Base-by-base conservation (phyloP, 2,113 vertebrate species). In the Platichthys flesus region DNA sequence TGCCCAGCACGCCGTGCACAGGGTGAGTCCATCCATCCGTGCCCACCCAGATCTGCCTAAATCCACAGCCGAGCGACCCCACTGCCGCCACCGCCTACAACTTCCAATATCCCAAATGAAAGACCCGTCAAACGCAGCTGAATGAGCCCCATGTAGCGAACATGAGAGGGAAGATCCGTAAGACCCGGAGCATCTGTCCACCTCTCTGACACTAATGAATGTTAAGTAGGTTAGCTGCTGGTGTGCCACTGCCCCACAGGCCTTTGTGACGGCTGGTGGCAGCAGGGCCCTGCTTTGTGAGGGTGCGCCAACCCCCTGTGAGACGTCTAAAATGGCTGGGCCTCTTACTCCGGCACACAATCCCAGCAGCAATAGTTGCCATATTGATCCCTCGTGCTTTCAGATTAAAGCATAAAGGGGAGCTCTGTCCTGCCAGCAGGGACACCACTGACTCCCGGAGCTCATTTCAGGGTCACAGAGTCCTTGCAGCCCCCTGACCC, bases 381-480 rank as follows among this genome's bases (percentile, higher is more conserved):
- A 96, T 97, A 98, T 97, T 97, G 97, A 94, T 97, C 94, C 93
- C 91, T 93, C 95, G 94, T 95, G 95, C 95, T 94, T 93, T 95
- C 95, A 97, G 96, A 97, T 98, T 98, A 96, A 96, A 95, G 94
- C 92, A 94, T 95, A 96, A 97, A 97, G 90, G 90, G 90, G 84
- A 89, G 78, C 89, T 90, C 95, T 93, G 88, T 95, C 93, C 89
- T 93, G 91, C 88, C 95, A 94, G 95, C 93, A 88, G 96, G 96
- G 93, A 90, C 92, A 93, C 82, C 65, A 45, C 93, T 92, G 92
- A 90, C 95, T 95, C 95, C 95, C 93, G 87, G 92, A 88, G 93
- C 92, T 96, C 94, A 90, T 94, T 97, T 95, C 91, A 94, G 94
- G 96, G 97, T 98, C 97, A 98, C 87, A 87, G 96, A 96, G 95